Base-by-base conservation (phyloP, 2,888 invertebrate genomes). In the Sinopyrophorus schimmeli region DNA sequence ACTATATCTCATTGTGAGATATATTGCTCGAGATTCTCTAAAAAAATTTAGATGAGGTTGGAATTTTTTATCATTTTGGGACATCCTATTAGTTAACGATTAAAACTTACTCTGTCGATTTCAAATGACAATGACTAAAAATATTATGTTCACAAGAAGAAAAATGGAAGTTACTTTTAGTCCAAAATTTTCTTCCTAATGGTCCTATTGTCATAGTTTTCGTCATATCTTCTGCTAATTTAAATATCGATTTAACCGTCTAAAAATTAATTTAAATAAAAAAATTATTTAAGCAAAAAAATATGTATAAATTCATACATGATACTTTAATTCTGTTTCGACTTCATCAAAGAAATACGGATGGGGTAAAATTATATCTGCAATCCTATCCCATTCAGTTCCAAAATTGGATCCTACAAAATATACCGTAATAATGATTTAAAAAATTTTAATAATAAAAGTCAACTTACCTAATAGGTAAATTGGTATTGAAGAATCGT, bases 381-480 rank as follows among this genome's bases (percentile, higher is more conserved):
- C 78, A 30, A 80, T 60, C 59, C 77, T 76, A 3, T 77, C 79
- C 81, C 81, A 82, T 62, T 82, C 80, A 27, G 77, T 76, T 47
- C 80, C 81, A n/a, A 73, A 74, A 35, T 78, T 68, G 1, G 79
- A 77, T 58, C 75, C 81, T 81, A 69, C n/a, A n/a, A n/a, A n/a
- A n/a, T n/a, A n/a, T n/a, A n/a, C n/a, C 5, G 3, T 9, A 26
- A 15, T 4, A 14, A 31, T 26, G 11, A n/a, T 10, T 20, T 6
- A 20, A 5, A 5, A 31, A 31, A 6, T 14, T 6, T 14, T 38
- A n/a, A n/a, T n/a, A n/a, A n/a, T n/a, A n/a, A n/a, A n/a, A n/a
- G n/a, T n/a, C n/a, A n/a, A 73, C 75, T 77, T 70, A 80, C 81
- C 77, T 48, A 80, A 65, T 47, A 78, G 67, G 67, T 78, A 75